phyloP scores from a whole-genome alignment of 1,140 invertebrate genomes.

The Agraylea sexmaculata region DNA sequence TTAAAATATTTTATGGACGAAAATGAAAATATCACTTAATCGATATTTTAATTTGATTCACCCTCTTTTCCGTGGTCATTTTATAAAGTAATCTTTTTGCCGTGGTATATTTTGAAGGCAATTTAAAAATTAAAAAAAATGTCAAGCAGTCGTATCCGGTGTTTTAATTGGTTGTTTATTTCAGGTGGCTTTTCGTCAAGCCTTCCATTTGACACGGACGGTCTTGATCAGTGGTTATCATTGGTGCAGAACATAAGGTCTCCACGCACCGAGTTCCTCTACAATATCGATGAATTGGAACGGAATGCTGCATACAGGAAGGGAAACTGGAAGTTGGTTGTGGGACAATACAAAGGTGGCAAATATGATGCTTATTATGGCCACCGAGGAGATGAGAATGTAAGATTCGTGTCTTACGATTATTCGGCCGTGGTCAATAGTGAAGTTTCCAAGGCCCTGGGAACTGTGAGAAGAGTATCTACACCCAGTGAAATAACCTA shows the following conservation, averaged over 20 bases:
- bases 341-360: slow-evolving; percentile 9
- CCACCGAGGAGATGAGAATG: slow-evolving; percentile 14
- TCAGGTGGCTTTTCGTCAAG: slow-evolving; percentile 14
- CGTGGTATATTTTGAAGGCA: not conserved
- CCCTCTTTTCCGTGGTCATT: no score
- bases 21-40: no score
- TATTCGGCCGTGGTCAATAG: slow-evolving; percentile 8
- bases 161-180: not conserved
- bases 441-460: slow-evolving; percentile 11
- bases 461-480: slow-evolving; percentile 9
- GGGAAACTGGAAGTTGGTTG: slow-evolving; percentile 64
- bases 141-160: not conserved
- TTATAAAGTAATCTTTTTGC: no score
- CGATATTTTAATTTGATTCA: no score
- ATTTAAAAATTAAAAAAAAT: not conserved
- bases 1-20: no score
- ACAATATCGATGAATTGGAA: slow-evolving; percentile 79
- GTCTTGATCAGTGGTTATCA: slow-evolving; percentile 62
- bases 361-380: slow-evolving; percentile 15
- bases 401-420: slow-evolving; percentile 11
- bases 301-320: slow-evolving; percentile 56
- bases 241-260: slow-evolving; percentile 49
- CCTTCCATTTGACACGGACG: slow-evolving; percentile 44
- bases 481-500: slow-evolving; percentile 12
- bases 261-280: slow-evolving; percentile 54